phyloP scores from a whole-genome alignment of 2,797 vertebrate species.

The Myotis planiceps region DNA sequence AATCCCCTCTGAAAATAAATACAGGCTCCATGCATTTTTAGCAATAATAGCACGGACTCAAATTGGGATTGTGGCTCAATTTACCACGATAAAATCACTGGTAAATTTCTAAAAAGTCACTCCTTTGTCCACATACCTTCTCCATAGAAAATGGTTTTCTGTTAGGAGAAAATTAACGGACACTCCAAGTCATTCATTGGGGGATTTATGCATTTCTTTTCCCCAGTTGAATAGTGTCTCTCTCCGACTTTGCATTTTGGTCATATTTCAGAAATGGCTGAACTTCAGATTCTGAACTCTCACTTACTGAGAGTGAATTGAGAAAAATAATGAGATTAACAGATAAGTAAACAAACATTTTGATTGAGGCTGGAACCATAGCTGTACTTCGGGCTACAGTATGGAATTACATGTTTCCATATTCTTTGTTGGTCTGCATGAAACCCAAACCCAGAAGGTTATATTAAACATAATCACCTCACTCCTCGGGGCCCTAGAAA shows the following conservation, averaged over 20 bases:
- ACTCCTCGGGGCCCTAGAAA: neutral
- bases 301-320: neutral
- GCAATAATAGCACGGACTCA: slow-evolving; percentile 63
- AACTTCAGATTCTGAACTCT: slow-evolving; percentile 19
- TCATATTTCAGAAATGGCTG: slow-evolving; percentile 72
- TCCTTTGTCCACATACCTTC: slow-evolving; percentile 68
- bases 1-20: slow-evolving; percentile 77
- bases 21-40: slow-evolving; percentile 65
- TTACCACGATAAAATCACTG: slow-evolving; percentile 78
- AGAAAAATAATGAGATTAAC: slow-evolving; percentile 69
- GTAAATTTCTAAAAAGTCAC: slow-evolving; percentile 72
- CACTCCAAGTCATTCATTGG: neutral
- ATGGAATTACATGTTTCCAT: slow-evolving; percentile 65
- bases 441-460: slow-evolving; percentile 62
- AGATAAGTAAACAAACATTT: slow-evolving; percentile 80
- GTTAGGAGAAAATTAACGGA: slow-evolving; percentile 33
- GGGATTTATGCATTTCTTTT: neutral
- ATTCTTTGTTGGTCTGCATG: slow-evolving; percentile 47
- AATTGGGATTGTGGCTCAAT: slow-evolving; percentile 65
- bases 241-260: slow-evolving; percentile 48
- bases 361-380: slow-evolving; percentile 58
- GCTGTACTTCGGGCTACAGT: neutral
- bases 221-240: neutral
- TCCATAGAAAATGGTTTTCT: slow-evolving; percentile 65
- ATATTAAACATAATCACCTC: slow-evolving; percentile 40